Evolutionary conservation across 35 echinoderm and acorn worm species (phyloP), one percentile per base, ranked within the genome.

Genomic region (Apostichopus californicus): DNA sequence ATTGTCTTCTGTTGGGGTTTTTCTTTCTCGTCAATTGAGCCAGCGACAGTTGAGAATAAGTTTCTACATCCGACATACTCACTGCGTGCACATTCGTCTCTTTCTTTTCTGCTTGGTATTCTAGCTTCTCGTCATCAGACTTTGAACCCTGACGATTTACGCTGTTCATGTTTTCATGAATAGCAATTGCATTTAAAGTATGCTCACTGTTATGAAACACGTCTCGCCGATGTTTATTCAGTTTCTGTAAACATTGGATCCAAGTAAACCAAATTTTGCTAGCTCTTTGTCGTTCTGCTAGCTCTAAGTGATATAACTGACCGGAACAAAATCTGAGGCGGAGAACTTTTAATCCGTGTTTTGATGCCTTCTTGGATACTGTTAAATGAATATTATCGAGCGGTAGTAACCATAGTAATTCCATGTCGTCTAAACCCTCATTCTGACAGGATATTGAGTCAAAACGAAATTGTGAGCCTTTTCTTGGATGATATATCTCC

Each of bases 241-340:
- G 52, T 34, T 97, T 79, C 6, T 68, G 56, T 5, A 97, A 78
- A 87, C 79, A 90, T 24, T 84, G 87, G 18, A 94, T 56, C 95
- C 95, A 97, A 73, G 92, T 87, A 4, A 77, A 70, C 95, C 95
- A 97, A 9, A 83, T 90, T 56, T 90, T 77, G 54, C 93, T 91
- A 5, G 89, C 58, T 21, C 93, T 81, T 22, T 63, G 22, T 12
- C 55, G 25, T 13, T 97, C 93, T 14, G 96, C 92, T 4, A 95
- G 90, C 90, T 98, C 96, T 14, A 98, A 83, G 64, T 94, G 93
- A 90, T 92, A 98, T 22, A 83, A 81, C n/a, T 90, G 90, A 0
- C 94, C 89, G 0, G 24, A 54, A 54, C 89, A 91, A 60, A 91
- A 91, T 52, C 89, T 22, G 15, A 91, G 75, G 13, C 89, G 73